Evolutionary conservation across 1,140 invertebrate genomes (phyloP).

Genomic region (Kradibia gibbosae): DNA sequence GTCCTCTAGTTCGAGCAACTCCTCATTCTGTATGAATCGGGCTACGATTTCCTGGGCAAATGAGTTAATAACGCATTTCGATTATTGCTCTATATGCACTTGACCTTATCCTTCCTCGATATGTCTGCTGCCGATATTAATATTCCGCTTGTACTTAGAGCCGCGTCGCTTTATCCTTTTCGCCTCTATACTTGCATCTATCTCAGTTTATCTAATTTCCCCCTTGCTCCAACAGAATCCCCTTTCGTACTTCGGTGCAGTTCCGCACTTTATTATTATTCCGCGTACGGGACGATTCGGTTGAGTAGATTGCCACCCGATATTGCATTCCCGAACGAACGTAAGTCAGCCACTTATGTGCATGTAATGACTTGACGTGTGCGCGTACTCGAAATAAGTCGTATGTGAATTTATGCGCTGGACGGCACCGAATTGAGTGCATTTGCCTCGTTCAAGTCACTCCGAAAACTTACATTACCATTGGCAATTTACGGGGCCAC

Average conservation of each 20-base stretch:
- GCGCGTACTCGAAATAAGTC: slow-evolving; percentile 17
- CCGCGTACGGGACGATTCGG: slow-evolving; percentile 20
- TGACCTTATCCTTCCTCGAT: not conserved
- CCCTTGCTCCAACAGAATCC: not conserved
- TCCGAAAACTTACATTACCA: not conserved
- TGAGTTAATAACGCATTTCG: slow-evolving; percentile 39
- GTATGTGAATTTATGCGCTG: not conserved
- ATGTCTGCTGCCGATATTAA: slow-evolving; percentile 28
- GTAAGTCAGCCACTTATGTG: slow-evolving; percentile 13
- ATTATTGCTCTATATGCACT: slow-evolving; percentile 16
- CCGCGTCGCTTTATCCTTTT: not conserved
- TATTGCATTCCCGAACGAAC: slow-evolving; percentile 23
- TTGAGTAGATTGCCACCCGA: slow-evolving; percentile 22
- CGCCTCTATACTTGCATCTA: not conserved
- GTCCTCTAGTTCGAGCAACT: not conserved
- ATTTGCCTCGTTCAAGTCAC: not conserved
- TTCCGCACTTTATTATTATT: slow-evolving; percentile 37
- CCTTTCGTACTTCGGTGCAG: not conserved
- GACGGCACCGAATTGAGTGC: not conserved
- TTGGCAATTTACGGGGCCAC: not conserved
- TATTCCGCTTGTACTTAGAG: slow-evolving; percentile 17
- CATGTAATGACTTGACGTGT: slow-evolving; percentile 19
- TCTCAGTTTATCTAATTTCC: slow-evolving; percentile 38
- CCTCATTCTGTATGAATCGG: slow-evolving; percentile 45
- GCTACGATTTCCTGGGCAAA: slow-evolving; percentile 14